phyloP scores from a whole-genome alignment of 2,888 invertebrate genomes.

The Teleogryllus oceanicus region DNA sequence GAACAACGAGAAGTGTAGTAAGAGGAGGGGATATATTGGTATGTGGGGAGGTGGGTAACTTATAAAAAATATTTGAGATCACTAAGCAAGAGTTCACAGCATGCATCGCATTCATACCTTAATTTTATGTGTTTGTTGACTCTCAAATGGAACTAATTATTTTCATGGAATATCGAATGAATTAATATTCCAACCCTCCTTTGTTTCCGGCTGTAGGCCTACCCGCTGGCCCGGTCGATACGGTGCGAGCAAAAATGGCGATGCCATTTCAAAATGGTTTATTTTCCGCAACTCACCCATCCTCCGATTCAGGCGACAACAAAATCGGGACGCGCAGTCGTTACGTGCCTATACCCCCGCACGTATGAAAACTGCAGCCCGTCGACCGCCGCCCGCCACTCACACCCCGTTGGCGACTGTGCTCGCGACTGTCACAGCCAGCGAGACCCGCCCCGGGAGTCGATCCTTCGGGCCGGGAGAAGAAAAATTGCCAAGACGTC shows the following conservation, averaged over 20 bases:
- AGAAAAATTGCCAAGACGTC: not conserved
- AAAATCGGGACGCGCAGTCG: not conserved
- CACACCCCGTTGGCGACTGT: not conserved
- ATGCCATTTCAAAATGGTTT: conserved; percentile 10
- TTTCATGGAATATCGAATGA: not conserved
- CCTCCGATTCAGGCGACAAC: conserved; percentile 6
- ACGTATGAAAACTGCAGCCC: not conserved
- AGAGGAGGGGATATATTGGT: too few relatives aligned
- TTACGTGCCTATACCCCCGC: not conserved
- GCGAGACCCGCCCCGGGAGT: not conserved
- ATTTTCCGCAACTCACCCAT: conserved; percentile 2
- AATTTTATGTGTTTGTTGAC: conserved; percentile 18
- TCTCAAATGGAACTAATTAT: not conserved
- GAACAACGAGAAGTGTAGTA: too few relatives aligned
- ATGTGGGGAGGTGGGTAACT: too few relatives aligned
- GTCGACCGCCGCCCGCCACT: not conserved
- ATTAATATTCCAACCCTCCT: conserved; percentile 18
- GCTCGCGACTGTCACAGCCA: not conserved
- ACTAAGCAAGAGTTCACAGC: not conserved
- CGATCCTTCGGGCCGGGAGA: not conserved
- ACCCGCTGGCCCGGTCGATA: not conserved
- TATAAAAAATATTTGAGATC: not conserved
- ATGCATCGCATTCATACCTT: not conserved
- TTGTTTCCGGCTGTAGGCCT: conserved; percentile 18
- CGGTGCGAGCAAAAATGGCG: conserved; percentile 6